Evolutionary conservation across 2,888 invertebrate species (phyloP).

Genomic region (Steromphala cineraria): DNA sequence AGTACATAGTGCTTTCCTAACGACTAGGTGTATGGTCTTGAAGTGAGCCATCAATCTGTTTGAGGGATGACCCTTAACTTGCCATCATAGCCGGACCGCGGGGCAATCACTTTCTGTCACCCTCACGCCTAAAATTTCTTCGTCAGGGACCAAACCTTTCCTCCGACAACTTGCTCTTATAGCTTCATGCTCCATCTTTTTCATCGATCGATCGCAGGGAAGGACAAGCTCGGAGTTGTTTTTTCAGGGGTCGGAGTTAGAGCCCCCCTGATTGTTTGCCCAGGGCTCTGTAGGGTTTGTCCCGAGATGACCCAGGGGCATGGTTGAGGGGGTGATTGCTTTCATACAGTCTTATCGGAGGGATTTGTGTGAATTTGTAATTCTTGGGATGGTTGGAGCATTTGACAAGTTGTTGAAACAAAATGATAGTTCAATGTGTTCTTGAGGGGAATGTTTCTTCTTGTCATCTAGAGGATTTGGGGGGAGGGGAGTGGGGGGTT

Average conservation of each 20-base stretch:
- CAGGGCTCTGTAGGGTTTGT: not conserved
- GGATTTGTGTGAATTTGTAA: conserved; percentile 18
- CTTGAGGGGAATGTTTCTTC: not conserved
- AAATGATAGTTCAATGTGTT: not conserved
- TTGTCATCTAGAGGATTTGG: not conserved
- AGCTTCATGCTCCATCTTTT: not conserved
- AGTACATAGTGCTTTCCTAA: conserved; percentile 16
- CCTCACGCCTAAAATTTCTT: conserved; percentile 12
- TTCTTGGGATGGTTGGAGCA: not conserved
- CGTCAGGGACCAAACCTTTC: not conserved
- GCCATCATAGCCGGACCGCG: not conserved
- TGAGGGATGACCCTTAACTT: conserved; percentile 7
- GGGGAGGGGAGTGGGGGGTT: not conserved
- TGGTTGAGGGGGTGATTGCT: not conserved
- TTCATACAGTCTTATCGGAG: not conserved
- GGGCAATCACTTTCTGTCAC: not conserved
- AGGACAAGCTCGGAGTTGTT: not conserved
- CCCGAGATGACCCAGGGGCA: not conserved
- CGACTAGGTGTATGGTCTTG: conserved; percentile 18
- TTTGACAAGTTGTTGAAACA: conserved; percentile 4
- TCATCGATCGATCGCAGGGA: not conserved
- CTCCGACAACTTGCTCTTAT: not conserved
- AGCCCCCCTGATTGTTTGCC: conserved; percentile 1
- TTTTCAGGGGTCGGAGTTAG: not conserved
- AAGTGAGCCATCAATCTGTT: not conserved